Conservation (phyloP, 2,888 invertebrate genomes). For the Amphipyra tragopoginis region DNA sequence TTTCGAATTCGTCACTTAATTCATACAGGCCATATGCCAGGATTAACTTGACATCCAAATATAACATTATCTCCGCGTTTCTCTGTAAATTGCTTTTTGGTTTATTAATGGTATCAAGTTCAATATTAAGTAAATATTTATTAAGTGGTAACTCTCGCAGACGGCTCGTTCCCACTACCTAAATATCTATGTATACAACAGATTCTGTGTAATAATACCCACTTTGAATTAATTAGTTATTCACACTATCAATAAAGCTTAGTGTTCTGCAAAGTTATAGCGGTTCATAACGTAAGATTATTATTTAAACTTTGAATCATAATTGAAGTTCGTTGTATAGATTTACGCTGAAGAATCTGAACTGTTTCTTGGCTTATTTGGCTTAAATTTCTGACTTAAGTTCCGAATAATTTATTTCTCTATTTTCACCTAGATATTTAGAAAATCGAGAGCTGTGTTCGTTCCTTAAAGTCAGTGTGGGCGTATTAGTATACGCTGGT, state of each 20-base stretch:
- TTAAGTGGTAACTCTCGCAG: conserved; percentile 20
- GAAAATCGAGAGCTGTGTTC: too few species aligned
- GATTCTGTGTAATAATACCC: conserved; percentile 29
- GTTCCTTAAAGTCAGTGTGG: too few species aligned
- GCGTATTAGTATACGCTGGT: too few species aligned
- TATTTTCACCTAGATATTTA: too few species aligned
- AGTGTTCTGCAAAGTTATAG: conserved; percentile 11
- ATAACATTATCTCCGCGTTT: conserved; percentile 1
- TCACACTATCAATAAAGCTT: conserved; percentile 52
- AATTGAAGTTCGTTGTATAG: background rate
- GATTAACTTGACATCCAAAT: conserved; percentile 5
- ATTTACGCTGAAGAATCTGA: background rate
- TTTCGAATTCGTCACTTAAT: background rate
- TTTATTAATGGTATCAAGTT: conserved; percentile 38
- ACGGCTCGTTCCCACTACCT: conserved; percentile 24
- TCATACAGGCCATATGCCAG: background rate
- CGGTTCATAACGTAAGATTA: conserved; percentile 12
- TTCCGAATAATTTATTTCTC: too few species aligned
- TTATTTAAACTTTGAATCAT: conserved; percentile 10
- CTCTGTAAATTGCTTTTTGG: conserved; percentile 20
- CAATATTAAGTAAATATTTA: conserved; percentile 43
- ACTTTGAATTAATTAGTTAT: conserved; percentile 45
- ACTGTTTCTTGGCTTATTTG: background rate
- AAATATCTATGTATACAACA: conserved; percentile 23
- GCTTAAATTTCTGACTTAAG: background rate